phyloP scores from a whole-genome alignment of 1,140 invertebrate species.

The Aphaenogaster rudis region DNA sequence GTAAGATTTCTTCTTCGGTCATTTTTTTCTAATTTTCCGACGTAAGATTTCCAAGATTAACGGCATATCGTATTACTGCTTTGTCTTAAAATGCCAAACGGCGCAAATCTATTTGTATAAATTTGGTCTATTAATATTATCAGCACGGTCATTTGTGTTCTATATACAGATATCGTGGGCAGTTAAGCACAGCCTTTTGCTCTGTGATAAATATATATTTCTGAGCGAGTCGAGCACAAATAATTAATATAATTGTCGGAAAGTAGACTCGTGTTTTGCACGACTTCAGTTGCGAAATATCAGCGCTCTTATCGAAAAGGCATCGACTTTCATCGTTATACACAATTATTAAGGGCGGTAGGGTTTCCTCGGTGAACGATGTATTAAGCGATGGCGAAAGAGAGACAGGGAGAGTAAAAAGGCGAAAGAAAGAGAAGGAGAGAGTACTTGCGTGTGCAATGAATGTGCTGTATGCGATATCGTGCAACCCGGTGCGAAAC shows the following conservation, averaged over 20 bases:
- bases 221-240: not conserved
- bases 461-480: constrained; percentile 42
- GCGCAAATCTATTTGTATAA: constrained; percentile 15
- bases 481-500: constrained; percentile 48
- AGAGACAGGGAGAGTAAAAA: not conserved
- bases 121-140: constrained; percentile 47
- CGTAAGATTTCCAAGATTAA: not conserved
- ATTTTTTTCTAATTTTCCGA: constrained; percentile 15
- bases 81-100: not conserved
- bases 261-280: not conserved
- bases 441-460: constrained; percentile 50
- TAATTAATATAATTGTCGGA: constrained; percentile 12
- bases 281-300: not conserved
- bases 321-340: constrained; percentile 25
- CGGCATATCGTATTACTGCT: not conserved
- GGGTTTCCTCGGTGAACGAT: constrained; percentile 9
- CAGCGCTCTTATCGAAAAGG: not conserved
- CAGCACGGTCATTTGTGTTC: not conserved
- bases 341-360: constrained; percentile 3
- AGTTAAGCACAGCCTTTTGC: not conserved
- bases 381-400: constrained; percentile 14
- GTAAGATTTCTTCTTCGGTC: not conserved
- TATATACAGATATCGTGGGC: constrained; percentile 21
- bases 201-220: constrained; percentile 13
- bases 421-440: not conserved